phyloP scores from a whole-genome alignment of 2,888 invertebrate genomes.

The Drosophila colorata region DNA sequence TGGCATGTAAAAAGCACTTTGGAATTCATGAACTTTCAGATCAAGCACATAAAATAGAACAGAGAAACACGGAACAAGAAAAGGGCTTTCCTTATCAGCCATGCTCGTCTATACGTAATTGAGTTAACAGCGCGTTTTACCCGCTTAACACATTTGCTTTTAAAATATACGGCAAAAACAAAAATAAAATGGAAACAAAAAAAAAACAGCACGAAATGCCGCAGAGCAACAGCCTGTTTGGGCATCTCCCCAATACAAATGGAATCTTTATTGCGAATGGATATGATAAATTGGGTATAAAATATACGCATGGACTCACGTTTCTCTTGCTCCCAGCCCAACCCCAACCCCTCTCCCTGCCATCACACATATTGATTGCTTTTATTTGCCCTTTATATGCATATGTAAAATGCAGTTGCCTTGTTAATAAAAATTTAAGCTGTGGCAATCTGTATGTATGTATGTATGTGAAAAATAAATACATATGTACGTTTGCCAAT shows the following conservation, averaged over 20 bases:
- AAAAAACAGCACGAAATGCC: slow-evolving; percentile 1
- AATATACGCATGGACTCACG: slow-evolving; percentile 1
- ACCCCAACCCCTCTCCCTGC: not conserved
- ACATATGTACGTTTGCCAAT: no score
- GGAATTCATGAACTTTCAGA: not conserved
- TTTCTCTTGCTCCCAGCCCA: not conserved
- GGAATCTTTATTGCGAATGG: slow-evolving; percentile 11
- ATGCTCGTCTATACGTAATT: slow-evolving; percentile 4
- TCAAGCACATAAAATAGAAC: not conserved
- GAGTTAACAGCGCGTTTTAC: slow-evolving; percentile 19
- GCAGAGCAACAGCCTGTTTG: slow-evolving; percentile 7
- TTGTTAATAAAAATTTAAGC: slow-evolving; percentile 6
- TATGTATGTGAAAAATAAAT: no score
- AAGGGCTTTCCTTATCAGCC: not conserved
- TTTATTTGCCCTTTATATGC: slow-evolving; percentile 11
- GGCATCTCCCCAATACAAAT: slow-evolving; percentile 14
- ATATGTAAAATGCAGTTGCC: slow-evolving; percentile 4
- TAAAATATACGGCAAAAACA: not conserved
- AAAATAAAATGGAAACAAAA: not conserved
- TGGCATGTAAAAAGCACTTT: not conserved
- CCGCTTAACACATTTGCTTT: slow-evolving; percentile 8
- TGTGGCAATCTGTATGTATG: slow-evolving; percentile 1
- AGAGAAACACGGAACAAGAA: not conserved
- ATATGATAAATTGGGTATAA: slow-evolving; percentile 20
- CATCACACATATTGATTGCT: slow-evolving; percentile 11